A percentile compares a stretch with the other conserved stretches of the same genome.
Conservation (phyloP, 2,888 invertebrate species). For the Eumacrocentrus americanus region DNA sequence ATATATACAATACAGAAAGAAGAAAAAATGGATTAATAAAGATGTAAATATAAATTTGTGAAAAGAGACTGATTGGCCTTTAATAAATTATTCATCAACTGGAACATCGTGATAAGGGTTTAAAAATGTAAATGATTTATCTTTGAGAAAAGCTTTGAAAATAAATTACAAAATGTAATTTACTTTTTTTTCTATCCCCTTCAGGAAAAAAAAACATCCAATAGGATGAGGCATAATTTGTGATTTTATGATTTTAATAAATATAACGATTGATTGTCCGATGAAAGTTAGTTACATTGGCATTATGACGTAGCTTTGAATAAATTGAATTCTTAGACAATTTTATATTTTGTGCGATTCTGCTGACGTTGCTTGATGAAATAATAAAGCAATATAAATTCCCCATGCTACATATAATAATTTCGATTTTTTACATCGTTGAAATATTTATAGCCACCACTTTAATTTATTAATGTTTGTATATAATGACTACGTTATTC, state of each 20-base stretch:
- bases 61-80: neutral
- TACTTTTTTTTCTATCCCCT: neutral
- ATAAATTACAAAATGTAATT: neutral
- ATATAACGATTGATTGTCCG: neutral
- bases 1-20: conserved; percentile 44
- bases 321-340: conserved; percentile 6
- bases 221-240: no score
- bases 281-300: no score
- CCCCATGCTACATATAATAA: conserved; percentile 19
- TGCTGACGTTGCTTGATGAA: conserved; percentile 6
- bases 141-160: neutral
- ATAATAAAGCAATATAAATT: conserved; percentile 1
- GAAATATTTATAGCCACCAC: neutral
- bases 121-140: neutral
- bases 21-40: conserved; percentile 29
- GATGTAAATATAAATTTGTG: neutral
- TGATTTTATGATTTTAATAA: conserved; percentile 4
- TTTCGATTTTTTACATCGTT: conserved; percentile 5
- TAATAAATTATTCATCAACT: neutral
- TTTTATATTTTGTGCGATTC: neutral
- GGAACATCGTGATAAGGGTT: neutral
- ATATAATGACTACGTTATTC: conserved; percentile 19
- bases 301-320: no score
- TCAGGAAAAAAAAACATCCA: neutral
- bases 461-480: neutral